These are phyloP conservation scores for Leucoma salicis DNA, from an alignment of 2,888 invertebrate genomes.

Conservation along the genomic window DNA sequence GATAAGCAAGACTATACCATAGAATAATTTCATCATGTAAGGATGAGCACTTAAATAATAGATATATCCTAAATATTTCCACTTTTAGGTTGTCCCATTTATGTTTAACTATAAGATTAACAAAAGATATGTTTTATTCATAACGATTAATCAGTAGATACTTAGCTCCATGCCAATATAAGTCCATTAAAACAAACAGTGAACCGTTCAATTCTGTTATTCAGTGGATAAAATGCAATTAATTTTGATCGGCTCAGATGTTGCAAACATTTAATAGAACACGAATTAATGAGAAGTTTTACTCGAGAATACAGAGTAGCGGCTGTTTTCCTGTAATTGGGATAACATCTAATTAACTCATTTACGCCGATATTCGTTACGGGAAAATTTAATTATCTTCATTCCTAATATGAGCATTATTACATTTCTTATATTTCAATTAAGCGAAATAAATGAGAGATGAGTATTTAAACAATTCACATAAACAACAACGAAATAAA, in stretches of 20 bases:
- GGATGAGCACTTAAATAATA: no score
- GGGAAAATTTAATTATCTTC: slow-evolving; percentile 36
- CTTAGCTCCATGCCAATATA: no score
- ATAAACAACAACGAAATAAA: slow-evolving; percentile 45
- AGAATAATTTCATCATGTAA: no score
- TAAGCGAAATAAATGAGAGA: slow-evolving; percentile 9
- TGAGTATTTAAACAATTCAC: slow-evolving; percentile 17
- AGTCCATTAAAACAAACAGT: no score
- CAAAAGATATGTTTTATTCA: no score
- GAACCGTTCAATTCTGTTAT: no score
- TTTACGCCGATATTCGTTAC: slow-evolving; percentile 47
- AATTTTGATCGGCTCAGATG: not conserved
- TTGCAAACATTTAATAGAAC: not conserved
- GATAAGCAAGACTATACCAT: no score
- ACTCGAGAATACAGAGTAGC: slow-evolving; percentile 25
- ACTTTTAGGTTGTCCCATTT: no score
- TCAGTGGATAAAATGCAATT: no score
- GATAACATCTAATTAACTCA: slow-evolving; percentile 46
- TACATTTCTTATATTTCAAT: slow-evolving; percentile 5
- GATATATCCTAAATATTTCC: no score
- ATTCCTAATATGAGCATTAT: slow-evolving; percentile 21
- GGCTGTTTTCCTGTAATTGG: slow-evolving; percentile 40
- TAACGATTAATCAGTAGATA: no score
- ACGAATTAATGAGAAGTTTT: slow-evolving; percentile 2
- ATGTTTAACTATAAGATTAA: no score